Conservation (phyloP, 2,113 vertebrate genomes). For the Anolis carolinensis region DNA sequence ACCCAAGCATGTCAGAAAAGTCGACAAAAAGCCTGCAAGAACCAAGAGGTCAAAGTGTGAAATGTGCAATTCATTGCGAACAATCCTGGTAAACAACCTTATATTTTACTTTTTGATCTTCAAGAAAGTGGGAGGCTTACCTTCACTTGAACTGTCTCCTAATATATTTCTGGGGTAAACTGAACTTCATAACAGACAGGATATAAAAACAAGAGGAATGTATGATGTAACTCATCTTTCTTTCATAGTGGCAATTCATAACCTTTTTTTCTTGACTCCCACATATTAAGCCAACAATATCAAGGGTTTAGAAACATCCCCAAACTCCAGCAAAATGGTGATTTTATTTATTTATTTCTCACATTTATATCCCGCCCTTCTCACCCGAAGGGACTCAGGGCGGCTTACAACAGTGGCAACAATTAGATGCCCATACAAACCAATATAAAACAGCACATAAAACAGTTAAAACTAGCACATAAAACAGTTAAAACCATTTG, state of each 20-base stretch:
- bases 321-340: slow-evolving; percentile 1
- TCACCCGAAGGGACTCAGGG: too few relatives aligned
- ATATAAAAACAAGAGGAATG: neutral
- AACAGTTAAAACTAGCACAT: too few relatives aligned
- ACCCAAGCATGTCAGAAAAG: neutral
- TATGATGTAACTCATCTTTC: neutral
- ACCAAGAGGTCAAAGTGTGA: neutral
- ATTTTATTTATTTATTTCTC: too few relatives aligned
- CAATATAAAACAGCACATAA: too few relatives aligned
- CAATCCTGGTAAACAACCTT: neutral
- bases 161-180: slow-evolving; percentile 20
- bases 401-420: too few relatives aligned
- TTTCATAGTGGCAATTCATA: slow-evolving; percentile 6
- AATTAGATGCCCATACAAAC: too few relatives aligned
- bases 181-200: neutral
- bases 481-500: too few relatives aligned
- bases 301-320: neutral
- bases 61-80: neutral
- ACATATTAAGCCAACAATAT: slow-evolving; percentile 18
- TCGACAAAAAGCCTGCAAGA: neutral
- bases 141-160: neutral
- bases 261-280: neutral
- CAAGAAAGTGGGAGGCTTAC: neutral
- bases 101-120: neutral
- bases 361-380: too few relatives aligned